Evolutionary conservation across 1,140 invertebrate genomes (phyloP).

Genomic region (Papilio polytes): DNA sequence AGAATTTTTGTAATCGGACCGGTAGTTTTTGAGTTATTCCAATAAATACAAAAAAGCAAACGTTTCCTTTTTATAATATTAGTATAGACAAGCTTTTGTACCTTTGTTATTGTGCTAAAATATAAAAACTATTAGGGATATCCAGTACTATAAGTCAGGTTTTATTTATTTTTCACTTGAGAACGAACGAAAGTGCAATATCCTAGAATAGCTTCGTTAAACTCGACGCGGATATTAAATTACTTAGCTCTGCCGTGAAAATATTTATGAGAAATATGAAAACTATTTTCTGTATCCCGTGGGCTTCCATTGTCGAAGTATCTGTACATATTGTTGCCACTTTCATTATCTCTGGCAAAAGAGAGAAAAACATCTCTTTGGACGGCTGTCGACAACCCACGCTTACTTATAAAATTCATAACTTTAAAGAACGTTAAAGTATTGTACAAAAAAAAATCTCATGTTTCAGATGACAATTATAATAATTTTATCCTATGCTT

Average conservation of each 20-base stretch:
- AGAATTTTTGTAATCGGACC: no score
- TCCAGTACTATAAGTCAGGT: not conserved
- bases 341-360: not conserved
- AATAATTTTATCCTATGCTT: no score
- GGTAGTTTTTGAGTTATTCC: no score
- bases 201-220: slow-evolving; percentile 17
- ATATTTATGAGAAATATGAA: slow-evolving; percentile 18
- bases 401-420: not conserved
- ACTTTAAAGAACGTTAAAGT: no score
- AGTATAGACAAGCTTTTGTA: no score
- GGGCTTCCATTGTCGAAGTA: not conserved
- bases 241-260: slow-evolving; percentile 5
- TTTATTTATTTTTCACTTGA: slow-evolving; percentile 13
- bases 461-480: no score
- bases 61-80: no score
- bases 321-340: not conserved
- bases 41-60: no score
- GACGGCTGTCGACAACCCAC: not conserved
- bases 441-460: no score
- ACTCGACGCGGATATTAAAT: slow-evolving; percentile 20
- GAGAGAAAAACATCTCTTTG: not conserved
- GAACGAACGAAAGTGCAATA: slow-evolving; percentile 9
- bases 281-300: slow-evolving; percentile 6
- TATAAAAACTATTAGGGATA: no score
- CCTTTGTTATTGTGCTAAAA: no score